Conservation (phyloP, 2,797 vertebrate species). For the Muscicapa comitata region DNA sequence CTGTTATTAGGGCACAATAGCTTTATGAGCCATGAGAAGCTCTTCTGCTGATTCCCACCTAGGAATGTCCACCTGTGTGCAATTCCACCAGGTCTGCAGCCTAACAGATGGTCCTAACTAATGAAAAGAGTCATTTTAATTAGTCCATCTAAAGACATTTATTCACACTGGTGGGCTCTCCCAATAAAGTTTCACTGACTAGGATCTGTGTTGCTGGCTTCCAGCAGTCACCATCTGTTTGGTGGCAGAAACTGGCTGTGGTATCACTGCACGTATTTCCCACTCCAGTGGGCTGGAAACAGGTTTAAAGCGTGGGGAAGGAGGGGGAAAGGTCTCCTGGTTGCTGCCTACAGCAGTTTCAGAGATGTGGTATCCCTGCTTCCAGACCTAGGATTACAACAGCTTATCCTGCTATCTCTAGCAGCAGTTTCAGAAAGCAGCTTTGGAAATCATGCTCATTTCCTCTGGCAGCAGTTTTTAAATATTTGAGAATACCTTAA, state of each 20-base stretch:
- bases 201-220: slow-evolving; percentile 77
- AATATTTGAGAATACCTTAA: slow-evolving; percentile 38
- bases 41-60: slow-evolving; percentile 32
- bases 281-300: slow-evolving; percentile 80
- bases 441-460: slow-evolving; percentile 24
- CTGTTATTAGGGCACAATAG: neutral
- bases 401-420: slow-evolving; percentile 57
- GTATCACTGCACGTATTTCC: slow-evolving; percentile 68
- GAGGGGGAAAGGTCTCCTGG: slow-evolving; percentile 27
- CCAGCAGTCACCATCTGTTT: slow-evolving; percentile 89
- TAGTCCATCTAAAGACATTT: slow-evolving; percentile 85
- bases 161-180: slow-evolving; percentile 77
- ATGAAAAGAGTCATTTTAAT: slow-evolving; percentile 89
- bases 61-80: slow-evolving; percentile 68
- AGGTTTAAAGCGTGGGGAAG: slow-evolving; percentile 60
- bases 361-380: slow-evolving; percentile 40
- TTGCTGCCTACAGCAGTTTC: slow-evolving; percentile 37
- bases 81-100: slow-evolving; percentile 77
- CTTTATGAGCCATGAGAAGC: slow-evolving; percentile 1
- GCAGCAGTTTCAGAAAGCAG: slow-evolving; percentile 34
- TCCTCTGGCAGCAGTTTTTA: slow-evolving; percentile 39
- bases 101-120: slow-evolving; percentile 86
- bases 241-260: slow-evolving; percentile 73
- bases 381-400: slow-evolving; percentile 63
- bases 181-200: slow-evolving; percentile 82